Evolutionary conservation across 2,797 vertebrate genomes (phyloP), one percentile per base, ranked within the genome.

Genomic region (Meda fulgida): DNA sequence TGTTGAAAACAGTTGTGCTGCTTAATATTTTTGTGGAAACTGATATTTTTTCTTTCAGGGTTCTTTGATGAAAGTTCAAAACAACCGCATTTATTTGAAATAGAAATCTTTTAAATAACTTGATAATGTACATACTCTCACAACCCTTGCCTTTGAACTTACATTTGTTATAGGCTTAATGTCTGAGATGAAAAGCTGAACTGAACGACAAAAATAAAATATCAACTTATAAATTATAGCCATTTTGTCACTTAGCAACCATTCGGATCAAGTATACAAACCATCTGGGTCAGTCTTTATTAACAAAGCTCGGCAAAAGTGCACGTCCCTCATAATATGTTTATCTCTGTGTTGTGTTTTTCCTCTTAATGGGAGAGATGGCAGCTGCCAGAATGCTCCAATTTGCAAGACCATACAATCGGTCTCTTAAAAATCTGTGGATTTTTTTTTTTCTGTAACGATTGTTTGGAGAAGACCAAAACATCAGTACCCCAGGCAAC

Each of bases 191-290:
- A 55, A 31, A 73, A 38, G 23, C 34, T 58, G 7, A 13, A 10
- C 13, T 9, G 31, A 63, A 78, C 11, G 4, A 55, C 1, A n/a
- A 46, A 58, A 4, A 66, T 14, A 48, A 13, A 31, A 4, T 1
- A 40, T 10, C 34, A 11, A 75, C 34, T 1, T 69, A 71, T 72
- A 26, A 79, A 73, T 65, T 9, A n/a, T 86, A 80, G n/a, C 11
- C 11, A 69, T 31, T 79, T 36, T 79, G 81, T 75, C 58, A 67
- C 75, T 79, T 66, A 83, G 80, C 69, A 75, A 86, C 85, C 43
- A 43, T 67, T 38, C 13, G 11, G 13, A 38, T 21, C 34, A 81
- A 51, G 19, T 46, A 70, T 34, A 66, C 48, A 23, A 48, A 78
- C 43, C 21, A 69, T n/a, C 51, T 80, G 51, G 58, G 55, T 46